Percentiles rank a stretch among this genome's conserved stretches.
These are phyloP conservation scores for Lepidurus arcticus DNA, from an alignment of 1,140 invertebrate species.

Conservation along the genomic window DNA sequence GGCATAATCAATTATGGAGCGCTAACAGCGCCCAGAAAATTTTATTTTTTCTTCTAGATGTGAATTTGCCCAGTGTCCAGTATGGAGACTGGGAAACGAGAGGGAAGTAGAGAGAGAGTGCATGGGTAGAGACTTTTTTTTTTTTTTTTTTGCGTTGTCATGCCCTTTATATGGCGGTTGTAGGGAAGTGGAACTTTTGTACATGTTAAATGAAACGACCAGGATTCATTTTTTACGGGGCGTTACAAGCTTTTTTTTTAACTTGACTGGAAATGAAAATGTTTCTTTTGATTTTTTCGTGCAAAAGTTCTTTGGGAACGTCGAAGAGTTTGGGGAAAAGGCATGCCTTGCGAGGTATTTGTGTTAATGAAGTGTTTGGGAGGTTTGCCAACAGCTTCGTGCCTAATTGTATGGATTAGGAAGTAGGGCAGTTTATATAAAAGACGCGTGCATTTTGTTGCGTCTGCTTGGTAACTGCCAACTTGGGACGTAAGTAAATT, in stretches of 20 bases:
- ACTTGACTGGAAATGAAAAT: background rate
- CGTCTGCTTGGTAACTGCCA: background rate
- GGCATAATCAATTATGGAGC: background rate
- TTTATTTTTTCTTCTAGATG: background rate
- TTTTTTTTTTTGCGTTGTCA: conserved; percentile 2
- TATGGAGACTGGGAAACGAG: background rate
- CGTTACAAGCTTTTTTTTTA: background rate
- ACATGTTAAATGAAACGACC: background rate
- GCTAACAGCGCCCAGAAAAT: background rate
- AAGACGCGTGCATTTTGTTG: background rate
- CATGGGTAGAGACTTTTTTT: background rate
- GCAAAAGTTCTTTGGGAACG: background rate
- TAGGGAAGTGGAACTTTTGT: background rate
- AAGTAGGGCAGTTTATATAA: background rate
- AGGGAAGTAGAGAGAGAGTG: background rate
- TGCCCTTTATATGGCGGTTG: background rate
- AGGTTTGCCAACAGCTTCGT: conserved; percentile 1
- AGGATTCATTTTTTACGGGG: background rate
- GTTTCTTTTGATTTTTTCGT: background rate
- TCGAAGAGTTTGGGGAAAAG: background rate
- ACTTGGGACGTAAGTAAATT: background rate
- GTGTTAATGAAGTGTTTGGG: conserved; percentile 19
- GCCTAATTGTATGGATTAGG: conserved; percentile 21
- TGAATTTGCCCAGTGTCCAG: background rate
- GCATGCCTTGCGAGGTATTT: background rate